phyloP scores from a whole-genome alignment of 2,113 vertebrate genomes.

The Salvelinus fontinalis region DNA sequence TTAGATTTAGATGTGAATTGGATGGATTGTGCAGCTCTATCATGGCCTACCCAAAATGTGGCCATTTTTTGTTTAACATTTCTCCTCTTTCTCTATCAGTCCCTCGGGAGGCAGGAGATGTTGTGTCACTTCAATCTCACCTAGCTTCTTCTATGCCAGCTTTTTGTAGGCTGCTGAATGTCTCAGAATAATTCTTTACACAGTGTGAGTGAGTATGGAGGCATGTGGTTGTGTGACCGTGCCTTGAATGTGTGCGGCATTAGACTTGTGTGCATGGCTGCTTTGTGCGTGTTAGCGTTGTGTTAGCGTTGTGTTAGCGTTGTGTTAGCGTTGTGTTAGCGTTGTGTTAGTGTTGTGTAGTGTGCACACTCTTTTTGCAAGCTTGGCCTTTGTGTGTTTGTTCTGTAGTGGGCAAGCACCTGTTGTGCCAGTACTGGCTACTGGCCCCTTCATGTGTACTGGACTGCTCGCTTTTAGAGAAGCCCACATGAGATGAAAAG shows the following conservation, averaged over 20 bases:
- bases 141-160: neutral
- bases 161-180: neutral
- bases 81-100: neutral
- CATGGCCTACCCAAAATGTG: neutral
- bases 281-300: slow-evolving; percentile 3
- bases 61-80: neutral
- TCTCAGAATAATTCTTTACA: neutral
- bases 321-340: neutral
- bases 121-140: neutral
- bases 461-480: slow-evolving; percentile 1
- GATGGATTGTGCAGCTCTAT: too few species aligned
- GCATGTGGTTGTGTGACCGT: neutral
- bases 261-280: neutral
- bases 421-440: slow-evolving; percentile 2
- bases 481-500: neutral
- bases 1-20: too few species aligned
- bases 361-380: slow-evolving; percentile 21
- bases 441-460: too few species aligned
- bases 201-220: neutral
- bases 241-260: slow-evolving; percentile 2
- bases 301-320: neutral
- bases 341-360: neutral
- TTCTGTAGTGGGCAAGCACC: slow-evolving; percentile 9
- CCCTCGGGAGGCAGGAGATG: neutral
- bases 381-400: slow-evolving; percentile 29